Evolutionary conservation across 1,140 invertebrate genomes (phyloP).

Genomic region (Lethocerus indicus): DNA sequence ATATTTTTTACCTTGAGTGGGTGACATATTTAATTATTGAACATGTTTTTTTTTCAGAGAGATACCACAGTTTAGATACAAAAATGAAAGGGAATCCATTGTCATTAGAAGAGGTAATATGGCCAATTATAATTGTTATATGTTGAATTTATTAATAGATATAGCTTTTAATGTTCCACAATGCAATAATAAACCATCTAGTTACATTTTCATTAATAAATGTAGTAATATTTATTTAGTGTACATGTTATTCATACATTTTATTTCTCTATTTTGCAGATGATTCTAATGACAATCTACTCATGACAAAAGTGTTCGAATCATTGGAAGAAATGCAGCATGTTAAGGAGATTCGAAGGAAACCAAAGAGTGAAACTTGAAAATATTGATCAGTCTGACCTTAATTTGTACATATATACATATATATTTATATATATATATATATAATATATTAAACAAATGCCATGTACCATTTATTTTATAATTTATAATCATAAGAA

Average conservation of each 20-base stretch:
- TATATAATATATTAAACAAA: no score
- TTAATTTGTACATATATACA: no score
- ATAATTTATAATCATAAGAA: no score
- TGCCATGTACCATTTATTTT: no score
- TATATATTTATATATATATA: no score
- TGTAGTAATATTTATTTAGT: not conserved
- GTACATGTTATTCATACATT: not conserved
- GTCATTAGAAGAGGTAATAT: conserved; percentile 50
- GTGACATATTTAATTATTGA: not conserved
- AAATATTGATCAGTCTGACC: no score
- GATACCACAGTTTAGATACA: conserved; percentile 48
- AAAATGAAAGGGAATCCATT: conserved; percentile 56
- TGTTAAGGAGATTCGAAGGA: no score
- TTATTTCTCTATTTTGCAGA: conserved; percentile 13
- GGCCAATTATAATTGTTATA: not conserved
- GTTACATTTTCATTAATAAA: not conserved
- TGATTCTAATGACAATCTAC: conserved; percentile 22
- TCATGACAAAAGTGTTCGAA: conserved; percentile 16
- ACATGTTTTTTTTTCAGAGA: conserved; percentile 31
- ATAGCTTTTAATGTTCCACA: not conserved
- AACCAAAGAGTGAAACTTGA: no score
- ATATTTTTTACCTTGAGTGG: no score
- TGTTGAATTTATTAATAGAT: not conserved
- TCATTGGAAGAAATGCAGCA: conserved; percentile 30
- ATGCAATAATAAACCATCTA: not conserved